These are phyloP conservation scores for Sturmia bella DNA, from an alignment of 2,888 invertebrate genomes.

Conservation along the genomic window DNA sequence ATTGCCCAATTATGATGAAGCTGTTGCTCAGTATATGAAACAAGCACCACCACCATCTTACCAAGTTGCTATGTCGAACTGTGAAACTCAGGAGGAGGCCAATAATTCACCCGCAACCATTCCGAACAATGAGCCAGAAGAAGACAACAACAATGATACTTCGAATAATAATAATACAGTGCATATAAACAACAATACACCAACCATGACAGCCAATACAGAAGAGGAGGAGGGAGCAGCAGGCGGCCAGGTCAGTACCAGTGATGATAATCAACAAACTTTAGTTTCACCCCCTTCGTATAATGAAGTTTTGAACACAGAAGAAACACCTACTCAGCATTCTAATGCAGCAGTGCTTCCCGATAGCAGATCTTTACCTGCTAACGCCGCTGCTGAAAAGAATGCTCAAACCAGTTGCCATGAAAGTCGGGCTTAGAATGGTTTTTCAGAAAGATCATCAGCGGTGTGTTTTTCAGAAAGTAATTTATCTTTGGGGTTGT, in stretches of 20 bases:
- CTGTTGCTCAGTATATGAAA: conserved; percentile 84
- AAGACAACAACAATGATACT: conserved; percentile 79
- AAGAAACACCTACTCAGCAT: conserved; percentile 28
- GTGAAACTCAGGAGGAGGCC: conserved; percentile 72
- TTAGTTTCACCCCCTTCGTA: conserved; percentile 75
- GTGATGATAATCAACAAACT: conserved; percentile 39
- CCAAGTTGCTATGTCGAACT: conserved; percentile 84
- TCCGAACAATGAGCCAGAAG: conserved; percentile 55
- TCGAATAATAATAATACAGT: conserved; percentile 80
- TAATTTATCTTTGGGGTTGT: conserved; percentile 47
- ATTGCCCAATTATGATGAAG: conserved; percentile 87
- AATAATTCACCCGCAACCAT: conserved; percentile 50
- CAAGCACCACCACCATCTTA: conserved; percentile 89
- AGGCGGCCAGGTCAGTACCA: conserved; percentile 26
- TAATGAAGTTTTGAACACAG: conserved; percentile 71
- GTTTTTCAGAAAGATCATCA: background rate
- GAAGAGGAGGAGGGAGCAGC: conserved; percentile 47
- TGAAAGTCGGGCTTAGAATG: conserved; percentile 78
- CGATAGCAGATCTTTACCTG: conserved; percentile 8
- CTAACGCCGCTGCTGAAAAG: conserved; percentile 5
- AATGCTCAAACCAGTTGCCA: conserved; percentile 69
- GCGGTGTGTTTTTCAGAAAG: conserved; percentile 23
- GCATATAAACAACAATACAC: conserved; percentile 79
- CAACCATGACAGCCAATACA: conserved; percentile 73
- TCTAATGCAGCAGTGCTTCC: conserved; percentile 65